Evolutionary conservation across 2,888 invertebrate genomes (phyloP).

Genomic region (Acleris laterana): DNA sequence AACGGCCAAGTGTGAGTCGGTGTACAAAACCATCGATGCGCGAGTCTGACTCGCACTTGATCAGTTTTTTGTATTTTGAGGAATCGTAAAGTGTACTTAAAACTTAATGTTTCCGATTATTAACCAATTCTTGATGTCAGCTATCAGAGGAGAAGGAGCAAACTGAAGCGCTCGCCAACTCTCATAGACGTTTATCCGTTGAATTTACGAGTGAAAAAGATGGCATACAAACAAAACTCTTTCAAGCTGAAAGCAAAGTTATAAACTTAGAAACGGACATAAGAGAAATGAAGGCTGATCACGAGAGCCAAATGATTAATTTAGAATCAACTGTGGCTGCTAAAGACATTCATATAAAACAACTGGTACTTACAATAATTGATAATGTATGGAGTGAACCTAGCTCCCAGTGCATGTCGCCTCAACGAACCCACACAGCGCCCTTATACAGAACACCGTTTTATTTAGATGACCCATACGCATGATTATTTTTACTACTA

Average conservation of each 20-base stretch:
- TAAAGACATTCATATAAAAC: constrained; percentile 85
- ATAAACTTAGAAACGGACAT: constrained; percentile 78
- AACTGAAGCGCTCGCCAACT: constrained; percentile 63
- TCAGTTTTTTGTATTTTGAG: too few species aligned
- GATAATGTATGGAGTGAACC: constrained; percentile 40
- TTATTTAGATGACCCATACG: constrained; percentile 5
- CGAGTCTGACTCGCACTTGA: too few species aligned
- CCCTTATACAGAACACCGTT: not conserved
- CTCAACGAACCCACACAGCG: constrained; percentile 5
- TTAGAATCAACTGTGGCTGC: constrained; percentile 84
- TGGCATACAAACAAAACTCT: constrained; percentile 71
- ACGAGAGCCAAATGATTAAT: constrained; percentile 85
- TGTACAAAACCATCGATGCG: too few species aligned
- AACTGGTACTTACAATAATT: constrained; percentile 77
- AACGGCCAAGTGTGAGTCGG: too few species aligned
- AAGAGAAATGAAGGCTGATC: constrained; percentile 81
- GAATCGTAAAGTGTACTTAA: not conserved
- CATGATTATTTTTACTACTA: constrained; percentile 14
- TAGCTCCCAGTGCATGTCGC: constrained; percentile 45
- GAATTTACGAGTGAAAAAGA: constrained; percentile 79
- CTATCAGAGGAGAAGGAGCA: constrained; percentile 80
- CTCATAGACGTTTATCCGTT: constrained; percentile 70
- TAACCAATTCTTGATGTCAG: constrained; percentile 56
- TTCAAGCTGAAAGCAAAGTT: constrained; percentile 75
- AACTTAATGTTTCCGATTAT: not conserved